phyloP scores from a whole-genome alignment of 2,888 invertebrate species.

The Aporophyla lueneburgensis region DNA sequence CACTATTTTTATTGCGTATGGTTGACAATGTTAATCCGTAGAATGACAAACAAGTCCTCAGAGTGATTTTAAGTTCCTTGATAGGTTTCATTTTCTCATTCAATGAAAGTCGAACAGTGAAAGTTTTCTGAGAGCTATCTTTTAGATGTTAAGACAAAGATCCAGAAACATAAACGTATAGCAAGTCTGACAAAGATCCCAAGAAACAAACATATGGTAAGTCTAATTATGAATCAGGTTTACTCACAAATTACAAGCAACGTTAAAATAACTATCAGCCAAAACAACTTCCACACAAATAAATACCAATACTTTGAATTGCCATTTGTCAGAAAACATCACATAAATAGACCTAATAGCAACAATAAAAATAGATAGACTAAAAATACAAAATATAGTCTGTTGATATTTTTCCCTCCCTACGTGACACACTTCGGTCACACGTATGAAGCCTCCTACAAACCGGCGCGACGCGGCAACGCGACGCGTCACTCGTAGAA shows the following conservation, averaged over 20 bases:
- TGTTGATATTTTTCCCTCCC: slow-evolving; percentile 13
- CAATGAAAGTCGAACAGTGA: neutral
- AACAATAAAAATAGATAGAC: neutral
- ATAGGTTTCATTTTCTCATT: neutral
- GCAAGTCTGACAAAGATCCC: neutral
- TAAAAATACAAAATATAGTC: slow-evolving; percentile 15
- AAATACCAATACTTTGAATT: neutral
- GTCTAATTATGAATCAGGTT: neutral
- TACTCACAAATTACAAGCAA: neutral
- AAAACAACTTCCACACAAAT: neutral
- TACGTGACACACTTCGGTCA: slow-evolving; percentile 35
- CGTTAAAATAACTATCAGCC: neutral
- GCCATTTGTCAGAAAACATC: neutral
- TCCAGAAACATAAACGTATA: neutral
- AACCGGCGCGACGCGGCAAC: no score
- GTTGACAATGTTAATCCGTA: neutral
- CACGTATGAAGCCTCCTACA: no score
- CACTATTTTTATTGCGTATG: neutral
- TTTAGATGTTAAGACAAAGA: neutral
- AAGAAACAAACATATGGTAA: neutral
- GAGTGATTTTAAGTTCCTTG: neutral
- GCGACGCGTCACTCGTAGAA: no score
- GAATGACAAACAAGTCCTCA: neutral
- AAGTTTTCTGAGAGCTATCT: neutral
- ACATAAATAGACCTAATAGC: neutral